A percentile compares a stretch with the other conserved stretches of the same genome.
Evolutionary conservation across 1,140 invertebrate genomes (phyloP).

Genomic region (Tigriopus japonicus): DNA sequence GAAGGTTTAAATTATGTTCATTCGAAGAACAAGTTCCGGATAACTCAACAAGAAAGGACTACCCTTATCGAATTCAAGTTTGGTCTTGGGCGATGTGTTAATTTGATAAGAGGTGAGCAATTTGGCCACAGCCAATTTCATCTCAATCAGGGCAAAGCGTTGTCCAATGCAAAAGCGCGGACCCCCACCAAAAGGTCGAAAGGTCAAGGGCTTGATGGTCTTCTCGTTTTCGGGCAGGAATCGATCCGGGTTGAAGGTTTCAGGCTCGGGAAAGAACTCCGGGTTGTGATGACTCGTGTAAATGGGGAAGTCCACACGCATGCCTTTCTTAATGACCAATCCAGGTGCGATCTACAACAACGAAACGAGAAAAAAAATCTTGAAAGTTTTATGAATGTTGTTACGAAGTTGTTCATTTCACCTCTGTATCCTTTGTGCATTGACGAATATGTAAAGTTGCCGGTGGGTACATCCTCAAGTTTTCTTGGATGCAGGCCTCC

Average conservation of each 20-base stretch:
- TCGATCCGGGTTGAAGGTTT: conserved; percentile 71
- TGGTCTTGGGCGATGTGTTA: neutral
- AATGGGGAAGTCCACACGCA: conserved; percentile 29
- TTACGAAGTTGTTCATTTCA: neutral
- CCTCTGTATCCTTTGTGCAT: conserved; percentile 8
- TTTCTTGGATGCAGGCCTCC: conserved; percentile 47
- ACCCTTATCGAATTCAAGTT: too few relatives aligned
- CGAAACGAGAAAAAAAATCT: too few relatives aligned
- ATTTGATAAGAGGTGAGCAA: conserved; percentile 57
- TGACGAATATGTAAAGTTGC: conserved; percentile 53
- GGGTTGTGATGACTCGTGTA: conserved; percentile 52
- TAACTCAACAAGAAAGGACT: too few relatives aligned
- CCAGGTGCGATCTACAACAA: neutral
- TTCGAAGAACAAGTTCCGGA: too few relatives aligned
- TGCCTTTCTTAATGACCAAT: conserved; percentile 20
- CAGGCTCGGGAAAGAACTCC: conserved; percentile 59
- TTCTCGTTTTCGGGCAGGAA: conserved; percentile 54
- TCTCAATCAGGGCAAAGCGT: conserved; percentile 60
- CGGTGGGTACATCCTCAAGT: conserved; percentile 51
- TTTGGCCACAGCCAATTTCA: conserved; percentile 62
- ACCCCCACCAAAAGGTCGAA: conserved; percentile 38
- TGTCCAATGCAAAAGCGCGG: conserved; percentile 53
- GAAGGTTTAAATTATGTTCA: too few relatives aligned
- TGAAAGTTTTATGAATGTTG: too few relatives aligned
- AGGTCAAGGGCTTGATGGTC: conserved; percentile 36